phyloP scores from a whole-genome alignment of 2,113 vertebrate genomes.

The Festucalex cinctus region DNA sequence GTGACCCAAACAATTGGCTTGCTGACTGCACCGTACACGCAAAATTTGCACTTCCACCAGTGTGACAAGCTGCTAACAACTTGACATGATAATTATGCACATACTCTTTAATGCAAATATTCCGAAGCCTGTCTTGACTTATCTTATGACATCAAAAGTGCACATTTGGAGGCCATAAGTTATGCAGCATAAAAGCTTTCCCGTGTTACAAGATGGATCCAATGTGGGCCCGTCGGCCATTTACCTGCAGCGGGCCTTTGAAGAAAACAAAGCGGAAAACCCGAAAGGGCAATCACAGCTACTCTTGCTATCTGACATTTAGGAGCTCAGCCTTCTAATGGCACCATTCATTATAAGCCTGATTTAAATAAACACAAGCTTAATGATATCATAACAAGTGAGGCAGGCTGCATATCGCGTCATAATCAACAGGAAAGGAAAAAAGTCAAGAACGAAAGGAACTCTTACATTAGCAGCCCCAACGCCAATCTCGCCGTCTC shows the following conservation, averaged over 20 bases:
- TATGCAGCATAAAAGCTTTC: constrained; percentile 32
- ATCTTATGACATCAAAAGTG: not conserved
- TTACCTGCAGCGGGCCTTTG: constrained; percentile 15
- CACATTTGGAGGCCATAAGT: not conserved
- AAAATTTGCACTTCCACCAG: too few relatives aligned
- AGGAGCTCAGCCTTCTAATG: constrained; percentile 60
- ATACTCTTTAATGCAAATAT: not conserved
- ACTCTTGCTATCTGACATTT: constrained; percentile 51
- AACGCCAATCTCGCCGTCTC: constrained; percentile 23
- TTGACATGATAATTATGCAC: not conserved
- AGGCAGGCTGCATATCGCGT: constrained; percentile 43
- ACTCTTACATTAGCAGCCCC: constrained; percentile 35
- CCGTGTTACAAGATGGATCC: constrained; percentile 59
- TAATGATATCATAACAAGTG: constrained; percentile 68
- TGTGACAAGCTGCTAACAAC: too few relatives aligned
- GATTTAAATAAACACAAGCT: constrained; percentile 70
- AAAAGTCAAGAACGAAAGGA: constrained; percentile 34
- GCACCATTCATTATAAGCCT: constrained; percentile 68
- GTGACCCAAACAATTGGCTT: too few relatives aligned
- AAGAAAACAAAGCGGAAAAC: constrained; percentile 57
- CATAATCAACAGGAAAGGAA: constrained; percentile 60
- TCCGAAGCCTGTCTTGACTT: not conserved
- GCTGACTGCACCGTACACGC: too few relatives aligned
- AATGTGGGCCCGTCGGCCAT: constrained; percentile 30
- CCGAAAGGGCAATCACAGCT: constrained; percentile 64